Percentiles rank a stretch among this genome's conserved stretches.
Conservation (phyloP, 2,113 vertebrate species). For the Phrynosoma platyrhinos region DNA sequence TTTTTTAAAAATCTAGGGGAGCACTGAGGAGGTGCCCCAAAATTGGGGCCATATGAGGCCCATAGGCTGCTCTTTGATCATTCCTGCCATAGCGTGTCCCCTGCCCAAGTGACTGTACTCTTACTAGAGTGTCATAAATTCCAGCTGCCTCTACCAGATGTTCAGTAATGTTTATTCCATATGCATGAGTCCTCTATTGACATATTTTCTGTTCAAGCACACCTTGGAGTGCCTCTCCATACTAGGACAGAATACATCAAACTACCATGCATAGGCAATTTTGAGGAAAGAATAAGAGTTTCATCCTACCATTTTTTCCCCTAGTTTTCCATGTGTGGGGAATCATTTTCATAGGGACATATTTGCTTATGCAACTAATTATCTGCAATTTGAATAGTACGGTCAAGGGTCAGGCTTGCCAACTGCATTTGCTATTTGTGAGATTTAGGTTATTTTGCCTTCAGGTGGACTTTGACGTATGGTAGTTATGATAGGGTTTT, state of each 20-base stretch:
- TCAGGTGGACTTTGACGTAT: no score
- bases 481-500: no score
- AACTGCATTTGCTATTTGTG: neutral
- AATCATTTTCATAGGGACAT: neutral
- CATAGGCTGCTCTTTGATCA: no score
- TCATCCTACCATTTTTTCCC: neutral
- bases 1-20: no score
- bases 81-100: no score
- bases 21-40: no score
- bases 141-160: neutral
- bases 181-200: neutral
- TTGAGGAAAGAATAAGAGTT: neutral
- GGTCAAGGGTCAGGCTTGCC: neutral
- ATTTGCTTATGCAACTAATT: no score
- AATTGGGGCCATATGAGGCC: no score
- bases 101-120: neutral
- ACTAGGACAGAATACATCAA: neutral
- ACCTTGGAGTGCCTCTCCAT: neutral
- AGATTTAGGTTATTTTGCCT: neutral
- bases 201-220: neutral
- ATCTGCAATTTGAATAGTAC: neutral
- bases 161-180: neutral
- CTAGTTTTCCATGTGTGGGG: neutral
- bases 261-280: neutral
- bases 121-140: no score